Conservation (phyloP, 2,797 vertebrate genomes). For the Dendrocincla fuliginosa region DNA sequence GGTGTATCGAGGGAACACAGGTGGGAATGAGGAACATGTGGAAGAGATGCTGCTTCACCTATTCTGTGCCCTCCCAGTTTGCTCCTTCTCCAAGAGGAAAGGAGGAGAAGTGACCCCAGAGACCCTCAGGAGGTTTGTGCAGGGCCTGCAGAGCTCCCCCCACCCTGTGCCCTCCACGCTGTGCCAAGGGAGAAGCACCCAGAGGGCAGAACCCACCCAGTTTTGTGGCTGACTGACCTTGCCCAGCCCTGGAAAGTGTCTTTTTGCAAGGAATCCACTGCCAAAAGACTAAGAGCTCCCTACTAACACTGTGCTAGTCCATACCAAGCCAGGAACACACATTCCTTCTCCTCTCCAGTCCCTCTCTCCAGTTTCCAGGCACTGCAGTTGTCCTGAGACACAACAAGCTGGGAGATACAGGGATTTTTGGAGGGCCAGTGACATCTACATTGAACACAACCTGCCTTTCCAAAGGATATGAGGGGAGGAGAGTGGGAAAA, state of each 20-base stretch:
- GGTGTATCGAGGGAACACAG: neutral
- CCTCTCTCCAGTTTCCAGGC: neutral
- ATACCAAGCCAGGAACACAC: neutral
- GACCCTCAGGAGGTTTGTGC: neutral
- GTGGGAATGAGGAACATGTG: neutral
- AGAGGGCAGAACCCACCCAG: neutral
- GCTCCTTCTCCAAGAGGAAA: neutral
- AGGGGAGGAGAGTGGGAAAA: neutral
- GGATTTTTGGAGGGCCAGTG: neutral
- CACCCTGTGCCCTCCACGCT: neutral
- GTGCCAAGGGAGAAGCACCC: neutral
- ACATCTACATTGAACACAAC: neutral
- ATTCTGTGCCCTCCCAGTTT: neutral
- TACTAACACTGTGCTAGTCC: neutral
- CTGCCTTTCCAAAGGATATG: neutral
- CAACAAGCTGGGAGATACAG: neutral
- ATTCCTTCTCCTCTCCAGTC: neutral
- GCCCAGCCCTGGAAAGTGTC: neutral
- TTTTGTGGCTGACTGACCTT: neutral
- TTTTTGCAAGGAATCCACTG: neutral
- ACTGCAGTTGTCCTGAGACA: neutral
- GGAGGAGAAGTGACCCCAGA: accelerated
- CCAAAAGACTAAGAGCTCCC: neutral
- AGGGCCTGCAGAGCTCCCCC: neutral
- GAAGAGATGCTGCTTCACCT: neutral